A percentile compares a stretch with the other conserved stretches of the same genome.
These are phyloP conservation scores for Nasonia vitripennis DNA, from an alignment of 1,140 invertebrate species.

Conservation along the genomic window DNA sequence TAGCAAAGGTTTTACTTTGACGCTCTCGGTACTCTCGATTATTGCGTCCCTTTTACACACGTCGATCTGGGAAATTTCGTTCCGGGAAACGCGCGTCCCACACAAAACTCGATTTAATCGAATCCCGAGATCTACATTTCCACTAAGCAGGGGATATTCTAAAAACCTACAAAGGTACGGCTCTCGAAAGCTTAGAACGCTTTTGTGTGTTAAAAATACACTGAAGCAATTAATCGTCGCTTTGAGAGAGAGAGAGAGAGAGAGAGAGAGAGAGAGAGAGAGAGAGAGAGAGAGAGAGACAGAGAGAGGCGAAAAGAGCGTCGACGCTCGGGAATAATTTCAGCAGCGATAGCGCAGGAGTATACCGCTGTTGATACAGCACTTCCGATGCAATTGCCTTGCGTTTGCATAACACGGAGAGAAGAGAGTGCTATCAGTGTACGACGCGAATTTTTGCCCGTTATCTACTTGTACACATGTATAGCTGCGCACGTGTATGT, in stretches of 20 bases:
- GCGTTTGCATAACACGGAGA: neutral
- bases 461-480: neutral
- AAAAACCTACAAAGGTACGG: neutral
- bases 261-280: too few relatives aligned
- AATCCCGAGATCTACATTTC: neutral
- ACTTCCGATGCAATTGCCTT: conserved; percentile 9
- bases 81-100: neutral
- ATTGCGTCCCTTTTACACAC: neutral
- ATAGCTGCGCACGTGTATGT: neutral
- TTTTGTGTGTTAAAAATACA: neutral
- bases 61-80: neutral
- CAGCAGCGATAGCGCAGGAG: neutral
- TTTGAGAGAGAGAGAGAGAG: neutral
- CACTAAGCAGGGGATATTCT: neutral
- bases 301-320: too few relatives aligned
- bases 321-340: neutral
- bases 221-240: neutral
- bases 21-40: neutral
- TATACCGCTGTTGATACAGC: neutral
- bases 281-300: too few relatives aligned
- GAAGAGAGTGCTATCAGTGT: neutral
- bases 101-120: neutral
- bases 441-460: neutral
- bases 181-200: neutral
- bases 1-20: too few relatives aligned